Percentiles rank a stretch among this genome's conserved stretches.
Conservation (phyloP, 2,113 vertebrate species). For the Dryoscopus gambensis region DNA sequence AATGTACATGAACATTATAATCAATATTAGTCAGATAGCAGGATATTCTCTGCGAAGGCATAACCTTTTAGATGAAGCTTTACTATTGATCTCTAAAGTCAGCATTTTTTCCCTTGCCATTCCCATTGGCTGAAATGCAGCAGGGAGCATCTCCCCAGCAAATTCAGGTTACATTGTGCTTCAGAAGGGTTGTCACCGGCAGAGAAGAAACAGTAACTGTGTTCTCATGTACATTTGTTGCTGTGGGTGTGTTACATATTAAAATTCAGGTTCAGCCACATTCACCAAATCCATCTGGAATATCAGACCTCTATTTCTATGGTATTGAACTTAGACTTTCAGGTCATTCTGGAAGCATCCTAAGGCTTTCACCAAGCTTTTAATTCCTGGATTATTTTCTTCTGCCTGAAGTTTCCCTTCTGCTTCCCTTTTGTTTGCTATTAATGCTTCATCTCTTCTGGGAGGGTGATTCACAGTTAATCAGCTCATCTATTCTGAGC, state of each 20-base stretch:
- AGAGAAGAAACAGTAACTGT: neutral
- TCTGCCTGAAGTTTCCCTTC: constrained; percentile 51
- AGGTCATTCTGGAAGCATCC: constrained; percentile 34
- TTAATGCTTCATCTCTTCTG: constrained; percentile 25
- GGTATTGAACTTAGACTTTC: neutral
- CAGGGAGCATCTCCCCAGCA: neutral
- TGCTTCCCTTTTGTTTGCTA: constrained; percentile 60
- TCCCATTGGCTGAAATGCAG: neutral
- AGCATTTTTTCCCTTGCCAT: neutral
- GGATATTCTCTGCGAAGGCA: neutral
- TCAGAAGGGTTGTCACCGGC: neutral
- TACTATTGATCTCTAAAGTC: neutral
- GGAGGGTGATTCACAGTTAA: constrained; percentile 19
- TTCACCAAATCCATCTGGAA: neutral
- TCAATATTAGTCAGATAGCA: neutral
- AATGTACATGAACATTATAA: neutral
- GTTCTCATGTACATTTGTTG: neutral
- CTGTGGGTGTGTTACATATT: neutral
- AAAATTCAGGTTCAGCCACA: neutral
- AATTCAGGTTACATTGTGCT: neutral
- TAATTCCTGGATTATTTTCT: constrained; percentile 52
- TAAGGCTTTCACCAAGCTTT: constrained; percentile 30
- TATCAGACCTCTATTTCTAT: neutral
- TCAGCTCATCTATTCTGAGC: constrained; percentile 9
- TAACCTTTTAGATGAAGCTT: neutral